A percentile compares a stretch with the other conserved stretches of the same genome.
phyloP scores from a whole-genome alignment of 2,888 invertebrate genomes.

The Xylota sylvarum region DNA sequence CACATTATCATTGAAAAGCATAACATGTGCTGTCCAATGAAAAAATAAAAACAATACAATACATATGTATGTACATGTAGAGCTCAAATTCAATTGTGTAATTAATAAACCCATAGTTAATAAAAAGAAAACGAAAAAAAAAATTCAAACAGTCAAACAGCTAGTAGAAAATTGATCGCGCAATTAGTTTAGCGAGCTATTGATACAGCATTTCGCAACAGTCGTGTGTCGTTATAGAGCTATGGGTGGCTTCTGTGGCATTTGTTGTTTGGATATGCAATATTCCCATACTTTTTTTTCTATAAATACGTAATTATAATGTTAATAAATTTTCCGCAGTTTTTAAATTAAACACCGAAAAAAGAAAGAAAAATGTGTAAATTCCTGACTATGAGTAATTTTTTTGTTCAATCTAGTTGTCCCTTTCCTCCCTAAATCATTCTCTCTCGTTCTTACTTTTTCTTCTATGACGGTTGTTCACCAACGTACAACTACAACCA shows the following conservation, averaged over 20 bases:
- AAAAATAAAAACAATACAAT: background rate
- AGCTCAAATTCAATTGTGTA: conserved; percentile 18
- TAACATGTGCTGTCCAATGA: conserved; percentile 18
- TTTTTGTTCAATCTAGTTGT: conserved; percentile 37
- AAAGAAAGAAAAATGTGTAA: conserved; percentile 50
- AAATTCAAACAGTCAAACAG: conserved; percentile 5
- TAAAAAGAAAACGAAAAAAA: background rate
- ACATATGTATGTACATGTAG: too few species aligned
- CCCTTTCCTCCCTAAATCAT: conserved; percentile 10
- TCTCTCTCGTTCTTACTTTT: background rate
- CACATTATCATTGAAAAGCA: conserved; percentile 42
- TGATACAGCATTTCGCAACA: conserved; percentile 42
- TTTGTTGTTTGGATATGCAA: background rate
- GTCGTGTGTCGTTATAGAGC: background rate
- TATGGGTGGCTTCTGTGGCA: background rate
- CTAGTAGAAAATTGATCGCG: conserved; percentile 49
- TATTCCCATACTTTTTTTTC: background rate
- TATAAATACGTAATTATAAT: conserved; percentile 24
- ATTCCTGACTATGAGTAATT: conserved; percentile 75
- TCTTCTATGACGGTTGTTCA: conserved; percentile 41
- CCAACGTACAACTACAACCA: conserved; percentile 52
- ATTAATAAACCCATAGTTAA: conserved; percentile 19
- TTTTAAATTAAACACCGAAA: conserved; percentile 46
- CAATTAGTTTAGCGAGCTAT: conserved; percentile 46
- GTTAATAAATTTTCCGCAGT: conserved; percentile 33